Evolutionary conservation across 2,888 invertebrate genomes (phyloP).

Genomic region (Cantharis flavilabris): DNA sequence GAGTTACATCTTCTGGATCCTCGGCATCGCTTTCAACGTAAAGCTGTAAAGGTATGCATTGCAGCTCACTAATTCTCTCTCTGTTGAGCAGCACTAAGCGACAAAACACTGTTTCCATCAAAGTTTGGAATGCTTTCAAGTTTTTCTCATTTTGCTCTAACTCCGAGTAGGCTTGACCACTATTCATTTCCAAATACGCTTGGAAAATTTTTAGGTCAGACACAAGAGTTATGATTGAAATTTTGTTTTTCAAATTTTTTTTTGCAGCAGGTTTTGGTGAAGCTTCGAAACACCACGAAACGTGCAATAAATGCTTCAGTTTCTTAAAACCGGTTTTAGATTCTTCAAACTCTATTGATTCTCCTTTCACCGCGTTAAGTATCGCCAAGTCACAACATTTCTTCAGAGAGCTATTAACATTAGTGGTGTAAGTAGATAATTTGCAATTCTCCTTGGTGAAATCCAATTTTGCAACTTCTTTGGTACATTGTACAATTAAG

Average conservation of each 20-base stretch:
- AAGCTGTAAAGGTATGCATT: no score
- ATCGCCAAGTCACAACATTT: constrained; percentile 25
- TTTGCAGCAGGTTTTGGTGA: background rate
- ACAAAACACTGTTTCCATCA: no score
- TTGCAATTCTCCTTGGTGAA: constrained; percentile 4
- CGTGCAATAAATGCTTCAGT: constrained; percentile 16
- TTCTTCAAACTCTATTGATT: constrained; percentile 3
- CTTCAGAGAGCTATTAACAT: constrained; percentile 19
- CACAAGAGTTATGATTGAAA: background rate
- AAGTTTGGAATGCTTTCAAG: no score
- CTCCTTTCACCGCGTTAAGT: background rate
- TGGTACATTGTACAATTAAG: constrained; percentile 19
- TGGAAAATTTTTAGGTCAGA: background rate
- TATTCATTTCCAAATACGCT: background rate
- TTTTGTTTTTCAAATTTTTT: no score
- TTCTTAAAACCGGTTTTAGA: constrained; percentile 26
- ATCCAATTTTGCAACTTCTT: constrained; percentile 22
- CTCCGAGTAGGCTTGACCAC: no score
- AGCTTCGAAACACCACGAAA: no score
- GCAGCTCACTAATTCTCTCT: no score
- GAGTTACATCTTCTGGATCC: no score
- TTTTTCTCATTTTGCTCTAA: no score
- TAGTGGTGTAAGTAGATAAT: constrained; percentile 21
- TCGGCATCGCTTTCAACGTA: no score
- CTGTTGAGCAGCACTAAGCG: no score